Evolutionary conservation across 2,797 vertebrate species (phyloP), one percentile per base, ranked within the genome.

Genomic region (Rhodeus uyekii): DNA sequence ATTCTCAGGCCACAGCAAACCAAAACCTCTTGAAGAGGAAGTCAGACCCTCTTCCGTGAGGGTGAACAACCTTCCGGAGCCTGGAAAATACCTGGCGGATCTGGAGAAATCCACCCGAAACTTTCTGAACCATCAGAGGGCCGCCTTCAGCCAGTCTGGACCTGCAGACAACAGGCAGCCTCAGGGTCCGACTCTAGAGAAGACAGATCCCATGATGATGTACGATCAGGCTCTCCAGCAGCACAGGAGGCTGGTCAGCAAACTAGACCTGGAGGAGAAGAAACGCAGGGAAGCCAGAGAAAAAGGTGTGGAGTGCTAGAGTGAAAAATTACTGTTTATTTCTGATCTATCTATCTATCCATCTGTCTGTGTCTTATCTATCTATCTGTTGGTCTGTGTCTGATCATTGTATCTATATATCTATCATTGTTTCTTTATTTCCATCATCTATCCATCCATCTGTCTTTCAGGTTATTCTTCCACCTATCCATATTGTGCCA

Each of bases 261-360:
- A 99, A 80, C 92, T 99, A 87, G 98, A 99, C 92, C 93, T 99
- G 89, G 98, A 99, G 89, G 98, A 99, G 90, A 96, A 93, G 65
- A 92, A 95, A 88, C 94, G 97, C 87, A 94, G 92, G 13, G 98
- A 99, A 83, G 97, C 97, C 82, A 93, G 94, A 1, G 97, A 98
- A 90, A 98, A 98, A 94, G 97, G 98, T 98, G 90, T 13, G 22
- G 6, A 22, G 2, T 42, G 55, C 24, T 12, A 34, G 76, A n/a
- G n/a, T n/a, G n/a, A n/a, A n/a, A n/a, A n/a, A n/a, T n/a, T n/a
- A n/a, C n/a, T n/a, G n/a, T n/a, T n/a, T n/a, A n/a, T n/a, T n/a
- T n/a, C n/a, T n/a, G n/a, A n/a, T 44, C 42, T 5, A 0, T 44
- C 42, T 14, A 0, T 44, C 3, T 16, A 5, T 44, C 13, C 5